phyloP scores from a whole-genome alignment of 2,888 invertebrate species.

The Drosophila paramelanica region DNA sequence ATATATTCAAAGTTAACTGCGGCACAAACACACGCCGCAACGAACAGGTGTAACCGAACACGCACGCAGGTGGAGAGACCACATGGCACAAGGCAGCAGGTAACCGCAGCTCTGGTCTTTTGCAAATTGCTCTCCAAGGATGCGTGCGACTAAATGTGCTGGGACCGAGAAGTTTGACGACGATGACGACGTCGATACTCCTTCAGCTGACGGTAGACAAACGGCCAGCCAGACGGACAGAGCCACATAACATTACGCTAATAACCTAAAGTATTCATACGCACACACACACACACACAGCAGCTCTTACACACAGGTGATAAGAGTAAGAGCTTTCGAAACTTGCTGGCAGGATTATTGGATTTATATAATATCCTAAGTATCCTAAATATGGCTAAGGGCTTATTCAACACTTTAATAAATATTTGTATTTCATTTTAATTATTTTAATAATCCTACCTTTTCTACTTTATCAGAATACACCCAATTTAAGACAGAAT shows the following conservation, averaged over 20 bases:
- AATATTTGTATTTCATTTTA: too few relatives aligned
- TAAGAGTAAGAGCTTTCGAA: background rate
- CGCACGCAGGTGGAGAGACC: background rate
- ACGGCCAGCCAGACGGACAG: constrained; percentile 13
- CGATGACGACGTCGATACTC: constrained; percentile 42
- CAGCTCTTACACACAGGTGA: background rate
- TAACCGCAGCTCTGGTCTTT: constrained; percentile 39
- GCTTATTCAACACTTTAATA: too few relatives aligned
- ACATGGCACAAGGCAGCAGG: background rate
- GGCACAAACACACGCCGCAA: constrained; percentile 25
- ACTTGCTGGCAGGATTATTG: background rate
- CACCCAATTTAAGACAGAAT: background rate
- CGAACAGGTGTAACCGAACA: constrained; percentile 37
- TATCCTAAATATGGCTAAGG: too few relatives aligned
- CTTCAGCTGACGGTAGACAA: constrained; percentile 17
- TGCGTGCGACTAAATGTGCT: constrained; percentile 27
- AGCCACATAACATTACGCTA: constrained; percentile 50
- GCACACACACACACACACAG: background rate
- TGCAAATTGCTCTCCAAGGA: constrained; percentile 70
- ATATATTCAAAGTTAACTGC: constrained; percentile 45
- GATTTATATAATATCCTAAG: background rate
- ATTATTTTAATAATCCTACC: too few relatives aligned
- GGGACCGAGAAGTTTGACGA: constrained; percentile 39
- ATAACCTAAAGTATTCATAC: constrained; percentile 40
- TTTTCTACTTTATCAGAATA: too few relatives aligned